phyloP scores from a whole-genome alignment of 2,113 vertebrate species.

The Bubo scandiacus region DNA sequence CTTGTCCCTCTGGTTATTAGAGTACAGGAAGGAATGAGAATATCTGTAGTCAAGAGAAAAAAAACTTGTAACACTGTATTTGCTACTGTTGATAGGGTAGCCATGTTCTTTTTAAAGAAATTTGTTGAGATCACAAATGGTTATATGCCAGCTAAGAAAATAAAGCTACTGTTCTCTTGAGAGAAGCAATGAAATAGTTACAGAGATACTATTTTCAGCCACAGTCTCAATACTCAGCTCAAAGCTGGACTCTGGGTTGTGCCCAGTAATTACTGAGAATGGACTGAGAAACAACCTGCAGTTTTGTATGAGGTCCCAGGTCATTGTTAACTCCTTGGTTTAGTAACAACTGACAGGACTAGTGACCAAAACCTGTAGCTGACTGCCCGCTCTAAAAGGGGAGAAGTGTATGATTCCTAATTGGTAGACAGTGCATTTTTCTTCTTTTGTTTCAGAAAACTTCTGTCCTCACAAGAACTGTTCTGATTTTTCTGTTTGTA shows the following conservation, averaged over 20 bases:
- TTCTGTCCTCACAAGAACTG: not conserved
- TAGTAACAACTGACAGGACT: not conserved
- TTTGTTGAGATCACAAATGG: not conserved
- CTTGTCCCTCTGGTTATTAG: not conserved
- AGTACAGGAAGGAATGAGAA: not conserved
- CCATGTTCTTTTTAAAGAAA: not conserved
- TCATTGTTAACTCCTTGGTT: not conserved
- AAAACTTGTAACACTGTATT: not conserved
- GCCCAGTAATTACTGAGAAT: not conserved
- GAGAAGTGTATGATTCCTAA: not conserved
- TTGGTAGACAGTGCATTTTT: not conserved
- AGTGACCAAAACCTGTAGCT: not conserved
- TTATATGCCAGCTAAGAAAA: not conserved
- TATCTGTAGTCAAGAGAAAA: not conserved
- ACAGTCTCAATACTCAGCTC: not conserved
- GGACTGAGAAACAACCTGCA: not conserved
- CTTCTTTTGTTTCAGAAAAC: not conserved
- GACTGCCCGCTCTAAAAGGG: not conserved
- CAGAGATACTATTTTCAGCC: not conserved
- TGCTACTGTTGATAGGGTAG: not conserved
- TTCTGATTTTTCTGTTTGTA: not conserved
- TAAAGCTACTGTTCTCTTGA: not conserved
- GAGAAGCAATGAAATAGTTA: not conserved
- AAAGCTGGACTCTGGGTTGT: not conserved
- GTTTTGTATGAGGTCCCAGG: not conserved